phyloP scores from a whole-genome alignment of 2,888 invertebrate genomes.

The Cephus rjabovi region DNA sequence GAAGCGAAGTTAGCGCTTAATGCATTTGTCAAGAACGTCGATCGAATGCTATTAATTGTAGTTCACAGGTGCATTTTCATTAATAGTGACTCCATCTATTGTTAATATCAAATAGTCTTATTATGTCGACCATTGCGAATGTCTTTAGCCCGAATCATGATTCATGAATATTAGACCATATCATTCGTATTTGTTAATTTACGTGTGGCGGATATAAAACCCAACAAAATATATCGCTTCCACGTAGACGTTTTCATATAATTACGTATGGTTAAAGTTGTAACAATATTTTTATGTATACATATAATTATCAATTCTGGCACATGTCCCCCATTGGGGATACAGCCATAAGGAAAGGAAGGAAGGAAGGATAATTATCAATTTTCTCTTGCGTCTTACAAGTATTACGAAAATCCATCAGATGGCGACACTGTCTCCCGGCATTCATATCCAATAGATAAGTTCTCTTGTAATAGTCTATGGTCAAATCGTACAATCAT shows the following conservation, averaged over 20 bases:
- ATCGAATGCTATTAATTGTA: background rate
- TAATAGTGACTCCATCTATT: background rate
- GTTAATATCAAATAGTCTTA: background rate
- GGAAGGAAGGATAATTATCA: background rate
- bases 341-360: no score
- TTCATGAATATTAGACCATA: background rate
- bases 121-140: background rate
- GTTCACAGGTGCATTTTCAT: background rate
- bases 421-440: background rate
- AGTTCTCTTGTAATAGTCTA: no score
- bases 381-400: background rate
- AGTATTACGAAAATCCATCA: background rate
- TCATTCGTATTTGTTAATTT: background rate
- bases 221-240: background rate
- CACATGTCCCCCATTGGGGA: no score
- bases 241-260: background rate
- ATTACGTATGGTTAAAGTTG: background rate
- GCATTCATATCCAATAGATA: background rate
- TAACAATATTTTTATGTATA: background rate
- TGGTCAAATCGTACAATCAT: no score
- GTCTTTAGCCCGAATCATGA: background rate
- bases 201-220: background rate
- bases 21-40: constrained; percentile 3
- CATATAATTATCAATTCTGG: background rate
- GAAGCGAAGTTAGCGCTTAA: constrained; percentile 9